Conservation (phyloP, 2,888 invertebrate species). For the Cantharis lateralis region DNA sequence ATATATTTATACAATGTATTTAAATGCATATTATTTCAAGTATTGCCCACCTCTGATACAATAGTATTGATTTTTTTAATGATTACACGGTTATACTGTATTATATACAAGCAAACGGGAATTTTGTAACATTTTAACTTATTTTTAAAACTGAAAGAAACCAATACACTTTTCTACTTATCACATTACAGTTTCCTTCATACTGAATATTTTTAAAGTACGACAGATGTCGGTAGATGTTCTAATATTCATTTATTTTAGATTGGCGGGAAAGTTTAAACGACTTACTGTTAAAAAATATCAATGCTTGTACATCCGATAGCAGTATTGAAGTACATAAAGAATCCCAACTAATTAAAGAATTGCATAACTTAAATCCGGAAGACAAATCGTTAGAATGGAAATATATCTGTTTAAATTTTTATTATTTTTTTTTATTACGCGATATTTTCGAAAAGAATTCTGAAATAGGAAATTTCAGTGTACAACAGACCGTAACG, state of each 20-base stretch:
- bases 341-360: not conserved
- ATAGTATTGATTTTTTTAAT: not conserved
- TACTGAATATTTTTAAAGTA: no score
- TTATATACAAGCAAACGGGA: no score
- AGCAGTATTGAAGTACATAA: not conserved
- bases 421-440: slow-evolving; percentile 55
- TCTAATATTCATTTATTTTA: not conserved
- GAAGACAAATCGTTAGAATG: slow-evolving; percentile 46
- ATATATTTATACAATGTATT: no score
- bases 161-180: not conserved
- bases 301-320: not conserved
- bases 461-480: slow-evolving; percentile 57
- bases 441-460: slow-evolving; percentile 27
- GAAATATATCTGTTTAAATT: slow-evolving; percentile 56
- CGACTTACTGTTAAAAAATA: not conserved
- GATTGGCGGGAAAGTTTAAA: not conserved
- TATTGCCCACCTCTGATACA: no score
- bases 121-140: no score
- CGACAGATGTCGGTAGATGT: not conserved
- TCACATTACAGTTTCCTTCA: not conserved
- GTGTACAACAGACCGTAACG: slow-evolving; percentile 69
- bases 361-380: slow-evolving; percentile 23
- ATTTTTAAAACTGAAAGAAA: not conserved
- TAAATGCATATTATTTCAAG: no score
- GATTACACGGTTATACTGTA: no score